These are phyloP conservation scores for Pachyseris speciosa DNA, from an alignment of 64 coral and sea anemone genomes.

Conservation along the genomic window DNA sequence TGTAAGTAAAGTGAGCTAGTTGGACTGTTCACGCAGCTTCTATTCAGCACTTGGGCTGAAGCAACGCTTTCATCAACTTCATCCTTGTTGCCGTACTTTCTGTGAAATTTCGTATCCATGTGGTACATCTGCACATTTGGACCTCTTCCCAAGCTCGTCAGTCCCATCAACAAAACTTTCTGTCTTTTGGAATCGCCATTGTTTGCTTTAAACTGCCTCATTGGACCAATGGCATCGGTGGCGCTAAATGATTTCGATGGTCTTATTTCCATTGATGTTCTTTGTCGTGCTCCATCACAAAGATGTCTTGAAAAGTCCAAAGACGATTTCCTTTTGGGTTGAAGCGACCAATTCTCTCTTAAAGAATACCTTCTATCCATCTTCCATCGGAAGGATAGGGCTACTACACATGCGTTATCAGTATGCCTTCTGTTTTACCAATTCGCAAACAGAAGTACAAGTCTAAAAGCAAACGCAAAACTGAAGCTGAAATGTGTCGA, in stretches of 20 bases:
- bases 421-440: no score
- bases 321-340: neutral
- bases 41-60: neutral
- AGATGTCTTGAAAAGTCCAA: constrained; percentile 39
- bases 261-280: neutral
- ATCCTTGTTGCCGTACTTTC: neutral
- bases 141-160: neutral
- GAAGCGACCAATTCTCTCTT: neutral
- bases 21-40: neutral
- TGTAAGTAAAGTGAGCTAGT: neutral
- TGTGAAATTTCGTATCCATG: neutral
- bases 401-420: no score
- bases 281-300: neutral
- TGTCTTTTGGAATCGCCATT: neutral
- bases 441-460: no score
- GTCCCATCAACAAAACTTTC: no score
- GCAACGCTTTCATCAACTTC: neutral
- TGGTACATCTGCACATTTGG: neutral
- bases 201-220: neutral
- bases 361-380: neutral
- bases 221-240: neutral
- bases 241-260: constrained; percentile 23
- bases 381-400: no score
- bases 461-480: no score
- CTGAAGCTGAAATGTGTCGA: no score